phyloP scores from a whole-genome alignment of 2,113 vertebrate species.

The Nothobranchius furzeri region DNA sequence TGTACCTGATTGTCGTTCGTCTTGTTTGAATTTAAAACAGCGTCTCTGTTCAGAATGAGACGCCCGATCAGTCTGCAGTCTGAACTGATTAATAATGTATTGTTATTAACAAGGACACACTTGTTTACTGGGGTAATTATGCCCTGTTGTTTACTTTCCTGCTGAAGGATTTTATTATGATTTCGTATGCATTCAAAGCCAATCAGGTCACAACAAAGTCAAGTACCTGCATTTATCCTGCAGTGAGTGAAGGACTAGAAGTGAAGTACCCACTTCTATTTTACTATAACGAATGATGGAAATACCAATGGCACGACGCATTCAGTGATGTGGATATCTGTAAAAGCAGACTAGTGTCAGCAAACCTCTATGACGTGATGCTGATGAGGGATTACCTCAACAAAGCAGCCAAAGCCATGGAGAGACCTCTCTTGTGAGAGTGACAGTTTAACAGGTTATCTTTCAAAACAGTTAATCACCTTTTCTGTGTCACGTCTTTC shows the following conservation, averaged over 20 bases:
- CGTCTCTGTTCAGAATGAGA: constrained; percentile 14
- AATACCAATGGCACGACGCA: background rate
- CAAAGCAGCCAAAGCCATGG: too few species aligned
- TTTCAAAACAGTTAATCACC: too few species aligned
- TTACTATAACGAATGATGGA: constrained; percentile 13
- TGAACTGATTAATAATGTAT: constrained; percentile 6
- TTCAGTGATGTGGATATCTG: too few species aligned
- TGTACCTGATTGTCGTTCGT: constrained; percentile 3
- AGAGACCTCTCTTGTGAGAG: too few species aligned
- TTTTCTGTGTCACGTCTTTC: too few species aligned
- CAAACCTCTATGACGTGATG: too few species aligned
- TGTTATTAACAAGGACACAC: constrained; percentile 3
- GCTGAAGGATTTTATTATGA: background rate
- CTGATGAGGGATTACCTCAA: too few species aligned
- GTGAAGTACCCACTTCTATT: constrained; percentile 4
- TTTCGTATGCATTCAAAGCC: constrained; percentile 12
- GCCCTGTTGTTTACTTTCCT: background rate
- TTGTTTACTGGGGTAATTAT: constrained; percentile 37
- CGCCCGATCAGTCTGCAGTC: constrained; percentile 6
- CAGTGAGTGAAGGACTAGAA: constrained; percentile 35
- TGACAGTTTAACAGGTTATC: too few species aligned
- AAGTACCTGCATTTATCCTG: constrained; percentile 5
- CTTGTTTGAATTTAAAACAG: constrained; percentile 7
- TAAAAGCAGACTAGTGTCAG: too few species aligned
- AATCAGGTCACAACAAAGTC: constrained; percentile 22